These are phyloP conservation scores for Trichonephila clavata DNA, from an alignment of 1,140 invertebrate genomes.

Conservation along the genomic window DNA sequence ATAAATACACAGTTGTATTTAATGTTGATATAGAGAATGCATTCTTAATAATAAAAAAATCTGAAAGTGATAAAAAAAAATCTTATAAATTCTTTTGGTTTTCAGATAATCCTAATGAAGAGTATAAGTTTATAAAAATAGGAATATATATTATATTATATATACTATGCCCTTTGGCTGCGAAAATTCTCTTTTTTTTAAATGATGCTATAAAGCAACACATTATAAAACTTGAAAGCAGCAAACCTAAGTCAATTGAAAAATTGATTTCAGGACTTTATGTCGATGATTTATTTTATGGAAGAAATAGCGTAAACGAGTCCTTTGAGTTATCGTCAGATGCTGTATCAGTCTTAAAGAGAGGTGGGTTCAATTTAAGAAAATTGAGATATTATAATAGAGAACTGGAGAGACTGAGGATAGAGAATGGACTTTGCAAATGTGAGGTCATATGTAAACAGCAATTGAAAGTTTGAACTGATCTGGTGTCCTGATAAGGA, in stretches of 20 bases:
- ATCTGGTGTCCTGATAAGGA: not conserved
- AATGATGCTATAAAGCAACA: not conserved
- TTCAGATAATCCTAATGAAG: not conserved
- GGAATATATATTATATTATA: too few species aligned
- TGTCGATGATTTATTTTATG: not conserved
- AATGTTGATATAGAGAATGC: not conserved
- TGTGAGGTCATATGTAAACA: too few species aligned
- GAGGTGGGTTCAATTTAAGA: not conserved
- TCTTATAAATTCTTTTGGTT: not conserved
- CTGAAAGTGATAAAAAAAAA: not conserved
- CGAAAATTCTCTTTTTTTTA: not conserved
- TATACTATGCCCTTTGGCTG: not conserved
- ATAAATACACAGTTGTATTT: not conserved
- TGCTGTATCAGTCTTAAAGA: not conserved
- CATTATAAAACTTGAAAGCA: slow-evolving; percentile 1
- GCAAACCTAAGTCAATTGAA: not conserved
- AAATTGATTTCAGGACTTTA: not conserved
- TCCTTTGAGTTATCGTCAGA: not conserved
- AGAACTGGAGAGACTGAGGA: not conserved
- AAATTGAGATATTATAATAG: not conserved
- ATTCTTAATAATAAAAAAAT: not conserved
- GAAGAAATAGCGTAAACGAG: not conserved
- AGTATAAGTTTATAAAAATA: not conserved
- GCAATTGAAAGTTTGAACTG: not conserved
- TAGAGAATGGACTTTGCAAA: not conserved